Conservation (phyloP, 1,140 invertebrate genomes). For the Zaprionus ghesquierei region DNA sequence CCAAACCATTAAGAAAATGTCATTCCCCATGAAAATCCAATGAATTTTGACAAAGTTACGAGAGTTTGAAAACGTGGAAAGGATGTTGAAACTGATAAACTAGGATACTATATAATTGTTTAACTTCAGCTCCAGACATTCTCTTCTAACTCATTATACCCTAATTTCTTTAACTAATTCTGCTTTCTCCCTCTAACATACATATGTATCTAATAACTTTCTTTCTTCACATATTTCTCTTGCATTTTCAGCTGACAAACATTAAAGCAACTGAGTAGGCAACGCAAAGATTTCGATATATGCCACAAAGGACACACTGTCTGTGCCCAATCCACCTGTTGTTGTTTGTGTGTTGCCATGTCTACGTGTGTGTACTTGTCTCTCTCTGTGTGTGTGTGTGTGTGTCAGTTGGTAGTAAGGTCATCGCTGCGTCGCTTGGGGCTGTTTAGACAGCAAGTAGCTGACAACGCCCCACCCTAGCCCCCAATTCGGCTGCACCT, state of each 20-base stretch:
- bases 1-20: no score
- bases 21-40: no score
- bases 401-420: conserved; percentile 24
- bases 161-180: no score
- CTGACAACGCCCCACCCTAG: neutral
- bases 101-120: no score
- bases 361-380: no score
- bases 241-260: neutral
- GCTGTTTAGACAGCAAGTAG: neutral
- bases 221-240: neutral
- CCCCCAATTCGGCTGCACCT: neutral
- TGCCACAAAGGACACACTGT: conserved; percentile 11
- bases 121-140: no score
- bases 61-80: no score
- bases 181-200: neutral
- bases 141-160: no score
- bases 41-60: no score
- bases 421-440: conserved; percentile 13
- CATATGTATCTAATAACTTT: neutral
- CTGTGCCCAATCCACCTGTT: conserved; percentile 35
- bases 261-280: neutral
- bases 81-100: no score
- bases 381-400: neutral
- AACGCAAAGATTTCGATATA: neutral
- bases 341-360: conserved; percentile 13